Evolutionary conservation across 2,888 invertebrate species (phyloP), one percentile per base, ranked within the genome.

Genomic region (Phymatocera aterrima): DNA sequence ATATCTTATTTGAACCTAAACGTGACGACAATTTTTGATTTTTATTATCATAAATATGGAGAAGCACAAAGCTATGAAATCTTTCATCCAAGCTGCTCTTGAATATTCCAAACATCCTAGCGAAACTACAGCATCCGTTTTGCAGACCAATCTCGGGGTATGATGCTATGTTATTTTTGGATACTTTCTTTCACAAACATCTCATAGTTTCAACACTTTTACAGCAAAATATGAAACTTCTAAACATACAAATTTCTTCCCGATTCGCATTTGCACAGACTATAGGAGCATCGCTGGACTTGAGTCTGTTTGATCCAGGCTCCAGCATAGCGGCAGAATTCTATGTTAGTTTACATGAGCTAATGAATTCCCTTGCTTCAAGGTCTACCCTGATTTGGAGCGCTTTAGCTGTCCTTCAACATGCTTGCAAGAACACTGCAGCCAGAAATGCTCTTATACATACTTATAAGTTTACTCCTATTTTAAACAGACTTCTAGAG

Each of bases 381-480:
- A 91, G 93, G 60, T 93, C 93, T 0, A 92, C 93, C 0, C 92
- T 94, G 51, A 88, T 92, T 48, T 95, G 95, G 95, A 93, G 92
- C 18, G 94, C 94, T 3, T 91, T 95, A 0, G 93, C 94, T n/a
- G 94, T 94, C 54, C 89, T 95, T 37, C 91, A 93, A 24, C 92
- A 93, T 78, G 94, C 93, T 3, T 93, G 94, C 81, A 92, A 92
- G 80, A 95, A 95, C 85, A 91, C 93, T 0, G 92, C 92, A 68
- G 94, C 95, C 0, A 91, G 93, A 82, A 91, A 93, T 85, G 93
- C 93, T 0, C 91, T 95, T 0, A 94, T 94, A 40, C 93, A 95
- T 83, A 95, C 94, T 0, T 95, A 94, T 85, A 94, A 95, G 86
- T 95, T 95, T 87, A 91, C 94, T 87, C 95, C 95, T 31, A 92